Base-by-base conservation (phyloP, 2,797 vertebrate genomes). In the Coracias cyanogaster region DNA sequence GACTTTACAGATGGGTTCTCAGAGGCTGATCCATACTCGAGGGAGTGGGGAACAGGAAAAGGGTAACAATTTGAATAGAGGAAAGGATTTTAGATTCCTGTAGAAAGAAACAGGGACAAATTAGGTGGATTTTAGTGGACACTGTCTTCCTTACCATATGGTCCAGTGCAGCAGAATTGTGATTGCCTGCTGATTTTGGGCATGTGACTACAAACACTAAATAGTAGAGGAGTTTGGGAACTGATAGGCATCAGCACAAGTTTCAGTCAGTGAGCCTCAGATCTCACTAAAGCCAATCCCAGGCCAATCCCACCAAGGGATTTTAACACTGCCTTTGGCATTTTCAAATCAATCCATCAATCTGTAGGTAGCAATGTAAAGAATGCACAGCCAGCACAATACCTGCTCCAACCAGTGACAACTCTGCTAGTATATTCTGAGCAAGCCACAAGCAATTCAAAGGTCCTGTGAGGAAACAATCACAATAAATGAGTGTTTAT, bases 321-420 rank as follows among this genome's bases (percentile, higher is more conserved):
- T 94, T 95, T 95, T 92, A 94, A 92, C 93, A 90, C 74, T 94
- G 90, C 71, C 78, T 58, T 69, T 91, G 79, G 67, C 74, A 80
- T 90, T 96, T 93, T 92, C 49, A 91, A n/a, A 89, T 93, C 93
- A 94, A 95, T 96, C 90, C 70, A 87, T 96, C 92, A 94, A 43
- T 78, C 82, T 81, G 90, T 80, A 89, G 90, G 92, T 73, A 91
- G 90, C 71, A 89, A 62, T 12, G 55, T 57, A 74, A 92, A 80
- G 95, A 92, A 80, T 78, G 86, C 79, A 66, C 31, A 95, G 78
- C 67, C 55, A 85, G 86, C 78, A 83, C 37, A 89, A 71, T 85
- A 60, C 21, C 15, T 67, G 26, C 57, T 92, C 64, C 79, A 92
- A 51, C 5, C 31, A 31, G 55, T 67, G 80, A 82, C 71, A 82